These are phyloP conservation scores for Pangasius krempfi DNA, from an alignment of 2,797 vertebrate genomes.

Conservation along the genomic window DNA sequence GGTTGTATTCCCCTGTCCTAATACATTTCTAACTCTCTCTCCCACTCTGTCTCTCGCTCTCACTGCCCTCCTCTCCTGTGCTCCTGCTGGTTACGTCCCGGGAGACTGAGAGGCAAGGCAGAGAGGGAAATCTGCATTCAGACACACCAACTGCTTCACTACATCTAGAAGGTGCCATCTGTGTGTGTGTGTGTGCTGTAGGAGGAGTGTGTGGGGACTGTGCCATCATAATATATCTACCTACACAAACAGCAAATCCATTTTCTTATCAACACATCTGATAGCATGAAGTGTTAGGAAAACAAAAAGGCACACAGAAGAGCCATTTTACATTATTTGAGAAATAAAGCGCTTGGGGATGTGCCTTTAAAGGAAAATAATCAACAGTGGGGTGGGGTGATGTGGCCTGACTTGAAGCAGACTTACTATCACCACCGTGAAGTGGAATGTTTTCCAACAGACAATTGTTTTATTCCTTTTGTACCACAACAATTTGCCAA, in stretches of 20 bases:
- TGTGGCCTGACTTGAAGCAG: neutral
- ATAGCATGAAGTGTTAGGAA: neutral
- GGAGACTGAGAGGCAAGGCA: conserved; percentile 15
- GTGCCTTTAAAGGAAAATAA: neutral
- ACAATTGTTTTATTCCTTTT: neutral
- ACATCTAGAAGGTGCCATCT: conserved; percentile 50
- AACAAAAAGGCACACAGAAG: neutral
- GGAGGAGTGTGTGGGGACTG: conserved; percentile 41
- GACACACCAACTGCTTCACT: conserved; percentile 40
- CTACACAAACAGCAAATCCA: conserved; percentile 15
- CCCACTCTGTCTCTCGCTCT: neutral
- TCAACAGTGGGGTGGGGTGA: neutral
- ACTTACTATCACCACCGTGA: neutral
- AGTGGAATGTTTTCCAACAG: neutral
- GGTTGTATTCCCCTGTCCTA: conserved; percentile 1
- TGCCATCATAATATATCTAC: conserved; percentile 31
- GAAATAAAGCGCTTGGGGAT: neutral
- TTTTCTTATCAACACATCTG: neutral
- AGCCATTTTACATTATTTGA: neutral
- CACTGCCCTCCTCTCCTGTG: conserved; percentile 14
- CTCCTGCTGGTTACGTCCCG: neutral
- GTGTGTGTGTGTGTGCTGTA: conserved; percentile 21
- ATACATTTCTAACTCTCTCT: conserved; percentile 15
- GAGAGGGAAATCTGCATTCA: conserved; percentile 49
- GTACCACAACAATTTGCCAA: neutral